A percentile compares a stretch with the other conserved stretches of the same genome.
These are phyloP conservation scores for Chrysogorgia sp. DNA, from an alignment of 92 coral and sea anemone genomes.

Conservation along the genomic window DNA sequence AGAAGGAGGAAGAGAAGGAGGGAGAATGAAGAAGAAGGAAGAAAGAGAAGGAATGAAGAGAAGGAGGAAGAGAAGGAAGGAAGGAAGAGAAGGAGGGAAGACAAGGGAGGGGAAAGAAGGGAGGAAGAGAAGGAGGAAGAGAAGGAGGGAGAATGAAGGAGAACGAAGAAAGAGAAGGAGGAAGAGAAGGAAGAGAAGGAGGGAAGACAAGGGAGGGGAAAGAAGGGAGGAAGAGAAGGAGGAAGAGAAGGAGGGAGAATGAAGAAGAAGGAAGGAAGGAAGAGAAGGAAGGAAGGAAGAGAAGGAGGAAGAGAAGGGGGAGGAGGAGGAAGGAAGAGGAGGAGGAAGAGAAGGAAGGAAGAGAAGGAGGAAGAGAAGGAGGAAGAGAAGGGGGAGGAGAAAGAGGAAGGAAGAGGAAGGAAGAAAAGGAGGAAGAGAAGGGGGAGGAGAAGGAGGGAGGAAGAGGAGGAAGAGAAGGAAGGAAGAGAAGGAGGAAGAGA, in stretches of 20 bases:
- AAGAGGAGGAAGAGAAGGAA: not conserved
- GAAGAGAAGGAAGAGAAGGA: too few relatives aligned
- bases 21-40: too few relatives aligned
- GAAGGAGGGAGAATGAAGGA: not conserved
- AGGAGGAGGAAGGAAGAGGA: not conserved
- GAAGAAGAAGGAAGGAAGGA: not conserved
- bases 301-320: not conserved
- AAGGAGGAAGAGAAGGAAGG: too few relatives aligned
- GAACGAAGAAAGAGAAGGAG: too few relatives aligned
- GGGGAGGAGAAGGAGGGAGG: not conserved
- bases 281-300: not conserved
- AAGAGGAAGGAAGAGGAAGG: not conserved
- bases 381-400: not conserved
- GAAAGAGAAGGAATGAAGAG: too few relatives aligned
- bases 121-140: not conserved
- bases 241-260: not conserved
- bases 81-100: too few relatives aligned
- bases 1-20: too few relatives aligned
- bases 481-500: not conserved
- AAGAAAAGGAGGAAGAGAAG: too few relatives aligned
- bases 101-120: too few relatives aligned
- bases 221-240: too few relatives aligned
- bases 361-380: too few relatives aligned
- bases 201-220: too few relatives aligned
- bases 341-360: not conserved